Conservation (phyloP, 2,113 vertebrate genomes). For the Plestiodon gilberti region DNA sequence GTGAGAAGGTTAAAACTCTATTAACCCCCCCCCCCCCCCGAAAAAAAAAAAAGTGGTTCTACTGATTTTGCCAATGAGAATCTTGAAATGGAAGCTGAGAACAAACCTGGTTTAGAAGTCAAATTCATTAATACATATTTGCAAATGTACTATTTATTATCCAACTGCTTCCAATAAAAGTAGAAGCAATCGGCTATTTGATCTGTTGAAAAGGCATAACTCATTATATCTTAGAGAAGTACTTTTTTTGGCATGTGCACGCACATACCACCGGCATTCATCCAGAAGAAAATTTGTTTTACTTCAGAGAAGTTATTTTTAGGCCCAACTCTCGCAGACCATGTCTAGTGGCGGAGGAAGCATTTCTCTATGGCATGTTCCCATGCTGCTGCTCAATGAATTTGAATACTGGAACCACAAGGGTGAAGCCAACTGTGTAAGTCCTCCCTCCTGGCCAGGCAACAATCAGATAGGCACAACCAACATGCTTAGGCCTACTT, state of each 20-base stretch:
- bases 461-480: background rate
- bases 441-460: background rate
- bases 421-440: background rate
- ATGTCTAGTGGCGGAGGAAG: background rate
- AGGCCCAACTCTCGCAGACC: background rate
- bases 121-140: slow-evolving; percentile 1
- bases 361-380: background rate
- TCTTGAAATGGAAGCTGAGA: slow-evolving; percentile 8
- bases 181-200: slow-evolving; percentile 17
- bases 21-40: too few relatives aligned
- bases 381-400: background rate
- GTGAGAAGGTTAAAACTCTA: background rate
- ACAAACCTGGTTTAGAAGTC: background rate
- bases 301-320: background rate
- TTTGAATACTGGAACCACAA: background rate
- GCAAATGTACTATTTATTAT: slow-evolving; percentile 29
- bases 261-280: background rate
- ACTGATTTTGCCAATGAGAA: slow-evolving; percentile 3
- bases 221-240: background rate
- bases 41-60: slow-evolving; percentile 2
- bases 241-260: background rate
- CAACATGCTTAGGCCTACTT: background rate
- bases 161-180: slow-evolving; percentile 20
- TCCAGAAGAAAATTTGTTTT: background rate
- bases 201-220: slow-evolving; percentile 33